Base-by-base conservation (phyloP, 2,888 invertebrate genomes). In the Brachypterus glaber region DNA sequence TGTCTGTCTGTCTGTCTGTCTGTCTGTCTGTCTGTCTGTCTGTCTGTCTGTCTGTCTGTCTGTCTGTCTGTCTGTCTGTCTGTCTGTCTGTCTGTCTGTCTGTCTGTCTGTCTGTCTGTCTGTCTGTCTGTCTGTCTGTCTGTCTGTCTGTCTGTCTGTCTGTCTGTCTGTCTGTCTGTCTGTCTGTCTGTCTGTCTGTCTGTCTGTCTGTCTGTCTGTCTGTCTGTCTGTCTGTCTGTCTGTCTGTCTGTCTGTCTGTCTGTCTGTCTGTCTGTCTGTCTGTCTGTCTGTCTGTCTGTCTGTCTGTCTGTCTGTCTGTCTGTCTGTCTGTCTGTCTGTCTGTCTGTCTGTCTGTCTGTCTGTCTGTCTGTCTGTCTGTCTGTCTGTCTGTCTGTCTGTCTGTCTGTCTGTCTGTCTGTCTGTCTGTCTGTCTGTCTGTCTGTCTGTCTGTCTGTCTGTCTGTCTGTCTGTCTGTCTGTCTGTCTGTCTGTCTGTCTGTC, bases 1-100 rank as follows among this genome's bases (percentile, higher is more conserved):
- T 24, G 24, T 24, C 24, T 24, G 24, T 24, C 24, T 24, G 24
- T 24, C 24, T 24, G 24, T 24, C 24, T 24, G 24, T 24, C 24
- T 24, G 24, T 24, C 24, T 24, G 24, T 24, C 24, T 24, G 24
- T 24, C 24, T 24, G 24, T 24, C 24, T 24, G 24, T 24, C 24
- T 24, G 24, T 24, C 24, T 24, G 24, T 24, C 24, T 24, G 24
- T 24, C 24, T 24, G 24, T 24, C 24, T 24, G 24, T 24, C 24
- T 24, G 24, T 24, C 24, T 24, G 24, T 24, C 24, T 24, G 24
- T 24, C 24, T 24, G 24, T 24, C 24, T 24, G 24, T 24, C 24
- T 24, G 24, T 24, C 24, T 24, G 24, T 24, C 24, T 24, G 24
- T 24, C 24, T 24, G 24, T 24, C 24, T 24, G 24, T 24, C 24